Conservation (phyloP, 2,797 vertebrate species). For the Perodicticus potto region DNA sequence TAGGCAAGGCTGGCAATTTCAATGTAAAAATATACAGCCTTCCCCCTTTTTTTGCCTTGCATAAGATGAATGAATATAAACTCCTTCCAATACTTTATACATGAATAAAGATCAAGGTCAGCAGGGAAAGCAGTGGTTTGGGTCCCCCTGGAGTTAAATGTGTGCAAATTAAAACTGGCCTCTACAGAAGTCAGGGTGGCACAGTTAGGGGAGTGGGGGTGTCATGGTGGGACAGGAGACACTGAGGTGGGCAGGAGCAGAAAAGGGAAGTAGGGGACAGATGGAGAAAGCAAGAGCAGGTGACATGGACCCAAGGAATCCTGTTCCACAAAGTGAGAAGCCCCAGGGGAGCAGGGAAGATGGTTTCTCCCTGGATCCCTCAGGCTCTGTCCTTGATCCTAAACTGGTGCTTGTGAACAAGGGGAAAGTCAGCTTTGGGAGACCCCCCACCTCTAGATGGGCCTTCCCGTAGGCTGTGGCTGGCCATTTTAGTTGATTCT, state of each 20-base stretch:
- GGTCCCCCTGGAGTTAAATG: not conserved
- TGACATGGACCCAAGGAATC: not conserved
- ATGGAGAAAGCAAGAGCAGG: not conserved
- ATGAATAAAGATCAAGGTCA: not conserved
- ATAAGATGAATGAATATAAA: not conserved
- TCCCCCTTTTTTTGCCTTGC: not conserved
- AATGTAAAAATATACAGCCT: not conserved
- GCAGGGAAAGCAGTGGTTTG: not conserved
- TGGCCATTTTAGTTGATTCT: not conserved
- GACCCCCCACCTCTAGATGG: not conserved
- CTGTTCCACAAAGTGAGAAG: not conserved
- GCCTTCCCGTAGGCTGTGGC: not conserved
- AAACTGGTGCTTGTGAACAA: not conserved
- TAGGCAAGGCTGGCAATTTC: not conserved
- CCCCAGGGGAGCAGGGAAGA: not conserved
- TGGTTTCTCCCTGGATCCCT: not conserved
- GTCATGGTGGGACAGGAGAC: not conserved
- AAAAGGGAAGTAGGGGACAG: not conserved
- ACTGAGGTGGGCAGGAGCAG: not conserved
- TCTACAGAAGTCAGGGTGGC: not conserved
- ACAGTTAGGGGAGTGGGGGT: not conserved
- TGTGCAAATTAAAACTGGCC: not conserved
- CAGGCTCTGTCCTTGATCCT: not conserved
- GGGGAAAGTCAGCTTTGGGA: not conserved
- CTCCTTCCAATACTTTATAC: not conserved